Conservation (phyloP, 2,113 vertebrate species). For the Chaetorhynchus papuensis region DNA sequence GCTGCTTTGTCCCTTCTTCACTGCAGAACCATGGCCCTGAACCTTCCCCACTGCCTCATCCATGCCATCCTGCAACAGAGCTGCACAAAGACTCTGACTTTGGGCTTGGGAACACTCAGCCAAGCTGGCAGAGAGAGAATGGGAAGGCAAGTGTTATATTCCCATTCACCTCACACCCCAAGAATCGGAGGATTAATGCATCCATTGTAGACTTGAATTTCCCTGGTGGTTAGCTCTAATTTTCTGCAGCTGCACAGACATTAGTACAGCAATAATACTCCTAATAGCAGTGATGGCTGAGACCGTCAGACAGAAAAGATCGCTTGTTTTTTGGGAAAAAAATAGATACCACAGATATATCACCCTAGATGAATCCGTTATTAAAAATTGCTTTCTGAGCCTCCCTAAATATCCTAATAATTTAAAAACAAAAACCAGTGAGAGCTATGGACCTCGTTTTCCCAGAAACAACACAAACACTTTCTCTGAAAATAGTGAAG, state of each 20-base stretch:
- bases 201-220: constrained; percentile 39
- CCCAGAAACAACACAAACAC: neutral
- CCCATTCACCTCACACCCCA: constrained; percentile 16
- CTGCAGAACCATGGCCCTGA: neutral
- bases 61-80: neutral
- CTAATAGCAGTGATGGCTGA: constrained; percentile 36
- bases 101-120: neutral
- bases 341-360: neutral
- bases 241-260: constrained; percentile 58
- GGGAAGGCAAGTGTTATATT: neutral
- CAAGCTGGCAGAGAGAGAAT: neutral
- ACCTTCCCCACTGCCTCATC: neutral
- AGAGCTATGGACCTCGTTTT: neutral
- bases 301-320: constrained; percentile 17
- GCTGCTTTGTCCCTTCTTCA: neutral
- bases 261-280: constrained; percentile 46
- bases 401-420: neutral
- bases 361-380: neutral
- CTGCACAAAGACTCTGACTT: neutral
- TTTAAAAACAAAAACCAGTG: neutral
- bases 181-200: constrained; percentile 21
- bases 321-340: neutral
- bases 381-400: neutral
- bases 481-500: constrained; percentile 2
- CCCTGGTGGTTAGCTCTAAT: constrained; percentile 53